Evolutionary conservation across 92 coral and sea anemone species (phyloP), one percentile per base, ranked within the genome.

Genomic region (Bergia puertoricense): DNA sequence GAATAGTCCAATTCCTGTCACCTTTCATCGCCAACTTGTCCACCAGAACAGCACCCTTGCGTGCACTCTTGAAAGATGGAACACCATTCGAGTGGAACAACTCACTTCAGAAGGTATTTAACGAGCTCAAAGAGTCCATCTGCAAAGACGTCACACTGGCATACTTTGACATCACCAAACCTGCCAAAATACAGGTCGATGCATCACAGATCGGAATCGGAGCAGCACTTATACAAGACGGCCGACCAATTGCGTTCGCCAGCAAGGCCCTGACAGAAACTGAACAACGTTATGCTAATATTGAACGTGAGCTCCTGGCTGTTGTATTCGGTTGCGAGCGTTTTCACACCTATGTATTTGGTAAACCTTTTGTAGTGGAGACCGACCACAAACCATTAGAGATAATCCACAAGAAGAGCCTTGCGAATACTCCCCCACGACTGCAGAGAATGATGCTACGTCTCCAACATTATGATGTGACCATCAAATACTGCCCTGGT

Each of bases 291-390:
- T 85, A 85, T 42, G 81, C 90, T 4, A 88, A 79, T 38, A 88
- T 88, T 18, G 86, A 88, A 40, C 81, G 81, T 14, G 73, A 88
- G 43, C 51, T 88, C 18, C 76, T 88, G 57, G 86, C 90, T 45
- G 90, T 88, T 48, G 90, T 88, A 15, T 88, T 67, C 57, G 86
- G 81, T 45, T 90, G 92, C 20, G 85, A 90, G 40, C 88, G 82
- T 6, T 82, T 88, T 68, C 93, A 91, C 56, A 88, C 88, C 23
- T 88, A 77, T 54, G 69, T 88, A 30, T 88, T 82, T 67, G 93
- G 89, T 46, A 88, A 89, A 69, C 78, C 73, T 68, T 85, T 90
- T 46, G 89, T 48, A 59, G 91, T 88, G 18, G 9, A 88, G 77
- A 41, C 86, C 15, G 91, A 67, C 80, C 91, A 82, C 81, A 86